Evolutionary conservation across 2,797 vertebrate genomes (phyloP).

Genomic region (Heteromormyrus szaboi): DNA sequence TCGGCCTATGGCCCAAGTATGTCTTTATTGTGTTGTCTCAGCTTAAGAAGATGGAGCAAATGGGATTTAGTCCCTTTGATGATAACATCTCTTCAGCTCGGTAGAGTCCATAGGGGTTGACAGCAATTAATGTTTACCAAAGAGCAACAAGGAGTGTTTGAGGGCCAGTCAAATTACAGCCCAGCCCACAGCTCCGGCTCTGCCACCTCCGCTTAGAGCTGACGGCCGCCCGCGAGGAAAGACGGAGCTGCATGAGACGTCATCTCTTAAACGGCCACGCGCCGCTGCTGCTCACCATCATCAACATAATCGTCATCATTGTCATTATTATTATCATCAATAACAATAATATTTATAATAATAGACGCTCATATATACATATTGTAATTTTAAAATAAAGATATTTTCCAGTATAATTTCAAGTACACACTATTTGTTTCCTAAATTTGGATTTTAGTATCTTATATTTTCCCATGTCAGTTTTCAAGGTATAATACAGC

Average conservation of each 20-base stretch:
- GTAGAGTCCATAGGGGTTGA: slow-evolving; percentile 18
- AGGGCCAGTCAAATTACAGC: slow-evolving; percentile 26
- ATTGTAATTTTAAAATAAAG: neutral
- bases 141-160: slow-evolving; percentile 23
- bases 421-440: neutral
- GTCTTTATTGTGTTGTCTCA: slow-evolving; percentile 15
- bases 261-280: slow-evolving; percentile 1
- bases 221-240: slow-evolving; percentile 7
- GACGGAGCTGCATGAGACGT: slow-evolving; percentile 4
- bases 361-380: neutral
- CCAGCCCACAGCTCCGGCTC: slow-evolving; percentile 15
- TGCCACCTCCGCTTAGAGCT: slow-evolving; percentile 25
- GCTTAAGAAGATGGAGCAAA: slow-evolving; percentile 10
- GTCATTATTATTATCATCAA: neutral
- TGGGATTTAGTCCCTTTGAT: slow-evolving; percentile 14
- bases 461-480: slow-evolving; percentile 1
- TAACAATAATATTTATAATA: neutral
- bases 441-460: neutral
- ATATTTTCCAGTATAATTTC: neutral
- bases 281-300: neutral
- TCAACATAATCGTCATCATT: neutral
- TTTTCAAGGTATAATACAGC: neutral
- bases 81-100: slow-evolving; percentile 19
- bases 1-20: neutral
- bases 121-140: slow-evolving; percentile 22